Conservation (phyloP, 2,888 invertebrate species). For the Ochropacha duplaris region DNA sequence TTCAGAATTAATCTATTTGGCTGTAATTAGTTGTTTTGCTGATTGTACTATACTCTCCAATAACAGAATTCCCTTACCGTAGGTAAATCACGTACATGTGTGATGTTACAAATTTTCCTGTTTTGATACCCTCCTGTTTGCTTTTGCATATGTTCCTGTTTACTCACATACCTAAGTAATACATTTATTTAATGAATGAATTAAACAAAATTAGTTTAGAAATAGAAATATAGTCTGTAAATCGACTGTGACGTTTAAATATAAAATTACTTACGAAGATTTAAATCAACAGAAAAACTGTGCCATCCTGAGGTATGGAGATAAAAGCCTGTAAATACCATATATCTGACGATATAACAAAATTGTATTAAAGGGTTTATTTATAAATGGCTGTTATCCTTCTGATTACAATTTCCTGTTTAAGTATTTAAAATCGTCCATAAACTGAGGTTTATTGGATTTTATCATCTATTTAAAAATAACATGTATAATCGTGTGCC, state of each 20-base stretch:
- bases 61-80: not conserved
- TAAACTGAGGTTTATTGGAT: not conserved
- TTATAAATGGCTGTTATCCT: slow-evolving; percentile 23
- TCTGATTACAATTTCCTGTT: slow-evolving; percentile 46
- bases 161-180: not conserved
- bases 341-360: slow-evolving; percentile 19
- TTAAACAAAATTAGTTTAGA: not conserved
- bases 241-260: not conserved
- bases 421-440: slow-evolving; percentile 22
- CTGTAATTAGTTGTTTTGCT: too few relatives aligned
- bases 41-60: too few relatives aligned
- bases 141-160: too few relatives aligned
- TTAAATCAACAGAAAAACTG: not conserved
- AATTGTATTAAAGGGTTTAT: not conserved
- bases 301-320: not conserved
- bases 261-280: not conserved
- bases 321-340: slow-evolving; percentile 17
- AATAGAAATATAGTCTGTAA: not conserved
- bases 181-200: not conserved
- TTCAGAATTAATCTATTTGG: too few relatives aligned
- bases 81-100: not conserved
- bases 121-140: not conserved
- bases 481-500: not conserved
- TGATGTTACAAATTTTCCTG: not conserved
- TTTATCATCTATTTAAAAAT: not conserved